Percentiles rank a stretch among this genome's conserved stretches.
Conservation (phyloP, 2,888 invertebrate genomes). For the Penaeus monodon region DNA sequence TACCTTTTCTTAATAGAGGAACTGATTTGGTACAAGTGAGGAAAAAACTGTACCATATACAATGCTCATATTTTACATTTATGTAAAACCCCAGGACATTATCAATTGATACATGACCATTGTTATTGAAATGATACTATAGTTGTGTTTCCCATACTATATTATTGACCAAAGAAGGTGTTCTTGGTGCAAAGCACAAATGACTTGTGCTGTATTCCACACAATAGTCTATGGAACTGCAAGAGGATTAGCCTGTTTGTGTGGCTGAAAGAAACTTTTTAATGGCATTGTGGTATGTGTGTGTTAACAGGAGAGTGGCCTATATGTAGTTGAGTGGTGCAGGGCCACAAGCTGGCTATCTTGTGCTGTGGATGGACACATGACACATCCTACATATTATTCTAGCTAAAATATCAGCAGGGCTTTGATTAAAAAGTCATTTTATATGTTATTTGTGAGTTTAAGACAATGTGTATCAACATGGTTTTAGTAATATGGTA, state of each 20-base stretch:
- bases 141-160: constrained; percentile 2
- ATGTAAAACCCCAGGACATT: neutral
- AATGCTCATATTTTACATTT: constrained; percentile 35
- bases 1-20: constrained; percentile 19
- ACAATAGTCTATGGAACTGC: too few relatives aligned
- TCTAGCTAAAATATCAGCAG: too few relatives aligned
- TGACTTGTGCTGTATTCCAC: constrained; percentile 10
- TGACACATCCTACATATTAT: too few relatives aligned
- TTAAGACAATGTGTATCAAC: neutral
- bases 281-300: too few relatives aligned
- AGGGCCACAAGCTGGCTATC: too few relatives aligned
- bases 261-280: too few relatives aligned
- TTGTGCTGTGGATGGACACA: too few relatives aligned
- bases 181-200: constrained; percentile 42
- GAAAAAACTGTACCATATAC: constrained; percentile 13
- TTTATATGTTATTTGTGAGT: too few relatives aligned
- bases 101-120: constrained; percentile 15
- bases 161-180: constrained; percentile 36
- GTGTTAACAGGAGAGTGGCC: too few relatives aligned
- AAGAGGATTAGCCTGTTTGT: too few relatives aligned
- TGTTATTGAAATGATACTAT: constrained; percentile 19
- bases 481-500: neutral
- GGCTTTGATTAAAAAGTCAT: too few relatives aligned
- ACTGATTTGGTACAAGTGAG: constrained; percentile 4
- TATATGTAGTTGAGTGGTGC: too few relatives aligned